Evolutionary conservation across 2,888 invertebrate species (phyloP).

Genomic region (Stenurella melanura): DNA sequence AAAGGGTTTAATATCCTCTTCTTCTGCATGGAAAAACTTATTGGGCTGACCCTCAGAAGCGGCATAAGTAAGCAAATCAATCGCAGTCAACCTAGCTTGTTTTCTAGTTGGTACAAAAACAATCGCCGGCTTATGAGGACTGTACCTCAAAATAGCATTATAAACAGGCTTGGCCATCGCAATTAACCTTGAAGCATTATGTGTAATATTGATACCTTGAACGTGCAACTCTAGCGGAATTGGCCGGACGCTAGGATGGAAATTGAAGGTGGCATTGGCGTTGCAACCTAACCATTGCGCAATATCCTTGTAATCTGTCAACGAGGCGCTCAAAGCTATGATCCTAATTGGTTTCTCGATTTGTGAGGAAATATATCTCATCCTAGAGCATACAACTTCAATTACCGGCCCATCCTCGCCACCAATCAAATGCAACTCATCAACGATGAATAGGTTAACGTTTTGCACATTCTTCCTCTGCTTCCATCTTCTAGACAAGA

Average conservation of each 20-base stretch:
- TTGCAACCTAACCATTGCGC: constrained; percentile 98
- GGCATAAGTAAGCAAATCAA: constrained; percentile 95
- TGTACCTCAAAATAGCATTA: constrained; percentile 90
- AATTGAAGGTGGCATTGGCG: constrained; percentile 96
- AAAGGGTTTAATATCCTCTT: constrained; percentile 91
- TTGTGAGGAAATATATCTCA: constrained; percentile 95
- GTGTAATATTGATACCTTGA: constrained; percentile 97
- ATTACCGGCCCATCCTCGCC: constrained; percentile 95
- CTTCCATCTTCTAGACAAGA: constrained; percentile 98
- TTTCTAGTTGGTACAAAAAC: constrained; percentile 95
- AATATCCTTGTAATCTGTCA: constrained; percentile 92
- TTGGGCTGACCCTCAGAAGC: constrained; percentile 91
- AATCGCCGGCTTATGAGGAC: constrained; percentile 88
- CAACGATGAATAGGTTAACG: constrained; percentile 96
- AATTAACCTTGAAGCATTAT: constrained; percentile 94
- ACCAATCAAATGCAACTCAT: constrained; percentile 94
- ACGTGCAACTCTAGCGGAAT: constrained; percentile 96
- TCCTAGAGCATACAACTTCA: constrained; percentile 93
- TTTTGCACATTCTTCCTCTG: constrained; percentile 99
- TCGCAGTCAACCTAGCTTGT: constrained; percentile 94
- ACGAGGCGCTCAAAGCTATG: constrained; percentile 92
- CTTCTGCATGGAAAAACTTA: constrained; percentile 91
- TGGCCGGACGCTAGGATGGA: constrained; percentile 98
- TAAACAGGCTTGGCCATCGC: constrained; percentile 99
- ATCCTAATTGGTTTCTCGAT: constrained; percentile 92